phyloP scores from a whole-genome alignment of 2,888 invertebrate genomes.

The Tryphoninae sp. region DNA sequence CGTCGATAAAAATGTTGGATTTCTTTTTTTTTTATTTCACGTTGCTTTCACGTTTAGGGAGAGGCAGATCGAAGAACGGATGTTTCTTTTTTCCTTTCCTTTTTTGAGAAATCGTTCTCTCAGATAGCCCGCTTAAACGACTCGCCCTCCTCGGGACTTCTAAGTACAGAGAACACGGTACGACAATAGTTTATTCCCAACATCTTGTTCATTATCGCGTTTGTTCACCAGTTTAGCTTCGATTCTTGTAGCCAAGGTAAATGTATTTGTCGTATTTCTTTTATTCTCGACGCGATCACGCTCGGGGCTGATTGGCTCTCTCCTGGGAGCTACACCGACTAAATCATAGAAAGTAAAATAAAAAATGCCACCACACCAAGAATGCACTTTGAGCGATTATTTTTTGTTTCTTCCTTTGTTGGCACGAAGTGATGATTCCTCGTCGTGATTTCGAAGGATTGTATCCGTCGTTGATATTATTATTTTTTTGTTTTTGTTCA shows the following conservation, averaged over 20 bases:
- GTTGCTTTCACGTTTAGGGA: constrained; percentile 14
- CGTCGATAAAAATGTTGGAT: constrained; percentile 5
- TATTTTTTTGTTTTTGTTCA: constrained; percentile 17
- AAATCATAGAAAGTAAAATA: constrained; percentile 75
- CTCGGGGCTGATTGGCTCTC: too few species aligned
- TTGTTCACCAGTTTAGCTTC: constrained; percentile 42
- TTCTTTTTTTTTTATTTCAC: constrained; percentile 13
- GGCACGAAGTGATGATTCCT: background rate
- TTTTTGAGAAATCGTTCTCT: constrained; percentile 58
- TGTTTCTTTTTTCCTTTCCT: constrained; percentile 10
- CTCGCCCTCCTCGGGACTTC: constrained; percentile 79
- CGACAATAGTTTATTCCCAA: constrained; percentile 77
- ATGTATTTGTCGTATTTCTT: background rate
- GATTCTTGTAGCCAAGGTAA: background rate
- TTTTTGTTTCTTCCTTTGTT: background rate
- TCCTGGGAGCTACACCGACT: constrained; percentile 20
- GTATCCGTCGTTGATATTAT: constrained; percentile 3
- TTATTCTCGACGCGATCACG: background rate
- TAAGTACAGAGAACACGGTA: constrained; percentile 78
- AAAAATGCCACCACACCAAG: constrained; percentile 69
- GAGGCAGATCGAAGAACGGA: constrained; percentile 11
- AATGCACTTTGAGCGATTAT: constrained; percentile 68
- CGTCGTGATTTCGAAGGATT: background rate
- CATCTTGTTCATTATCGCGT: constrained; percentile 75
- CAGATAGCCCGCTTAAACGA: constrained; percentile 76